Evolutionary conservation across 2,888 invertebrate genomes (phyloP), one percentile per base, ranked within the genome.

Genomic region (Blastobasis adustella): DNA sequence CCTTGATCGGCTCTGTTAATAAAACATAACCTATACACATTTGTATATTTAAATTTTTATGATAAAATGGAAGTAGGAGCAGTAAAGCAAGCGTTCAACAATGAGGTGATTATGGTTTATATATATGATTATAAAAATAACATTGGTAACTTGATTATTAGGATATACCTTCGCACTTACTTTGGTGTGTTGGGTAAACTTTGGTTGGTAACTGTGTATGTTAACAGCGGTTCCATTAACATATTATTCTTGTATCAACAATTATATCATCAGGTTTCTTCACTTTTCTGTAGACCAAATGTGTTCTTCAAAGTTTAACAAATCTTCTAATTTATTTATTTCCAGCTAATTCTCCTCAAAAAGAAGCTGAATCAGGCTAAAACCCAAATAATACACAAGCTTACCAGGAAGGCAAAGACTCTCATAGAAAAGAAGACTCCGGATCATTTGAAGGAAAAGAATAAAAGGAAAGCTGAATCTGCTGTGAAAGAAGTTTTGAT

Each of bases 31-130:
- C 65, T 67, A 41, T 23, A n/a, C 10, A 23, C 6, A 6, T 43
- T 37, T 23, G 23, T 49, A 49, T 23, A 36, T 38, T 10, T 45
- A 44, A 47, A 54, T 55, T 49, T 50, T 10, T 38, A 49, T 44
- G 39, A 37, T 9, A 73, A 60, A 67, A 88, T 88, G 88, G 88
- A 88, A 72, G 78, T 87, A 47, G 88, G 88, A 37, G 88, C 88
- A 38, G 86, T 88, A 8, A 87, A 87, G 71, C 87, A 87, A 62
- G 86, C 83, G 0, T 87, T 84, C 60, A 88, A 88, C 60, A 88
- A 83, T 66, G 87, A 88, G 78, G 88, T 87, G 58, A 55, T 23
- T 23, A 23, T 23, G 23, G 23, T 23, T 23, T 23, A 23, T 23
- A 23, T 23, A 23, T 23, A 3, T 23, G 3, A 23, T 23, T 23